These are phyloP conservation scores for Tipula helvola DNA, from an alignment of 2,888 invertebrate species.

Conservation along the genomic window DNA sequence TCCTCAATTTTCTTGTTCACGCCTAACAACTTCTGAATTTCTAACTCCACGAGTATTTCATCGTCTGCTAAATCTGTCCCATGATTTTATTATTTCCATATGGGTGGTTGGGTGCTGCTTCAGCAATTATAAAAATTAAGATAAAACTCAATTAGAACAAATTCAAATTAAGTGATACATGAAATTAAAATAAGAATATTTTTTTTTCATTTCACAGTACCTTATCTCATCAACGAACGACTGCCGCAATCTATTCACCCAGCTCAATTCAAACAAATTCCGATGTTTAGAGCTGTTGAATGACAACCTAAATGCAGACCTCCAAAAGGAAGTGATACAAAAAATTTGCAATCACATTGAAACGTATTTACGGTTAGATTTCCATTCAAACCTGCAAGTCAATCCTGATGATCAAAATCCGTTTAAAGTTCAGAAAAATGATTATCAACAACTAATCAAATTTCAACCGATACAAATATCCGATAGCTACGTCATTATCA, in stretches of 20 bases:
- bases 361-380: constrained; percentile 81
- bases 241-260: constrained; percentile 24
- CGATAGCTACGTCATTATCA: constrained; percentile 47
- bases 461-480: constrained; percentile 43
- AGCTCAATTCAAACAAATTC: constrained; percentile 18
- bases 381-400: constrained; percentile 78
- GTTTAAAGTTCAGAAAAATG: constrained; percentile 43
- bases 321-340: constrained; percentile 36
- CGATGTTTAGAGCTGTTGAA: not conserved
- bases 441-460: constrained; percentile 48
- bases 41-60: no score
- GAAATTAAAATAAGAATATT: no score
- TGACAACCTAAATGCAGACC: not conserved
- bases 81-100: no score
- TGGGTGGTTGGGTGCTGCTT: no score
- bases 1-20: no score
- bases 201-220: constrained; percentile 31
- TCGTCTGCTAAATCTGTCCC: no score
- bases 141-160: no score
- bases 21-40: no score
- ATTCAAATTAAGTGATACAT: no score
- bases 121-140: no score
- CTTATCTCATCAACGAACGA: constrained; percentile 38
- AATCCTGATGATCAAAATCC: constrained; percentile 50
- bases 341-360: constrained; percentile 80